phyloP scores from a whole-genome alignment of 2,113 vertebrate species.

The Smithornis capensis region DNA sequence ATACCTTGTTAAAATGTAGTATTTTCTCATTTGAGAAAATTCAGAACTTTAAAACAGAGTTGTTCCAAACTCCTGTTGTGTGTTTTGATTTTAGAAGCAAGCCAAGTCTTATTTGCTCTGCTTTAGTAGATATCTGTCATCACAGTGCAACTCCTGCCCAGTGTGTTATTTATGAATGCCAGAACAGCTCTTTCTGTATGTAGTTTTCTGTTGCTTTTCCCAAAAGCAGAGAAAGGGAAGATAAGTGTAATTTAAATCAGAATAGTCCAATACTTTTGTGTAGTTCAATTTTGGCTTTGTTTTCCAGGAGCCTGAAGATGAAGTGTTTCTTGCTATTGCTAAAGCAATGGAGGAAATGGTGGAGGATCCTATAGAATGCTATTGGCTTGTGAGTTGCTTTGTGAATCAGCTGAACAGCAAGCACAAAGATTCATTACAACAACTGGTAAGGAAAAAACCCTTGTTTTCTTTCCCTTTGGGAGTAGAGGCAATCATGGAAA shows the following conservation, averaged over 20 bases:
- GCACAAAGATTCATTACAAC: constrained; percentile 89
- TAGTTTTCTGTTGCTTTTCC: not conserved
- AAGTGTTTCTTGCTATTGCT: constrained; percentile 89
- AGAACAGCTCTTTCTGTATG: not conserved
- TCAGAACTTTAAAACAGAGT: not conserved
- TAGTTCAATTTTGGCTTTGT: not conserved
- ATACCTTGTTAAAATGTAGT: not conserved
- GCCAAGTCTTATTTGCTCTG: not conserved
- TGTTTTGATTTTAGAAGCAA: not conserved
- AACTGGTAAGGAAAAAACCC: constrained; percentile 76
- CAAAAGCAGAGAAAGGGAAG: not conserved
- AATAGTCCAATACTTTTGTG: not conserved
- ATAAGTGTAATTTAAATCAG: not conserved
- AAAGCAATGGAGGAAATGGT: constrained; percentile 93
- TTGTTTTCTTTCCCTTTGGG: not conserved
- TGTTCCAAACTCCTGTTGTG: not conserved
- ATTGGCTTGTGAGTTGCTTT: constrained; percentile 92
- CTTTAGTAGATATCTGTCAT: not conserved
- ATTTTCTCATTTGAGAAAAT: not conserved
- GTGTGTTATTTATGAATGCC: not conserved
- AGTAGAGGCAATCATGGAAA: not conserved
- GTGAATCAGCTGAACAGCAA: constrained; percentile 89
- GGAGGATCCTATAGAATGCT: constrained; percentile 89
- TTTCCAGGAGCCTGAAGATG: constrained; percentile 85
- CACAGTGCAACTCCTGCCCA: not conserved